phyloP scores from a whole-genome alignment of 2,113 vertebrate genomes.

The Clarias gariepinus region DNA sequence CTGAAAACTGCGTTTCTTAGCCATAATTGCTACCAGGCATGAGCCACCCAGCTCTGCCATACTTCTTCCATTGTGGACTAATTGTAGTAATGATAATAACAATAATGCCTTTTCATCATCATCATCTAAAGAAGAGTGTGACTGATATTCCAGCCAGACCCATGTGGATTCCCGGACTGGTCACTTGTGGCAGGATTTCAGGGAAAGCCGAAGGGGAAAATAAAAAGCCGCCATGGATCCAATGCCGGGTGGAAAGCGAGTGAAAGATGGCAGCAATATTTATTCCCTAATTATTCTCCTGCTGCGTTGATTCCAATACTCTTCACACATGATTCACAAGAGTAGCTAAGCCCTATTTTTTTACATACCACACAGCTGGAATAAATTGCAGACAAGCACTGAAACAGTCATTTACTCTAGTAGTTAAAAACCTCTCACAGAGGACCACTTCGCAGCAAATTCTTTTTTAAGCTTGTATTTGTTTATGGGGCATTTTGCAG shows the following conservation, averaged over 20 bases:
- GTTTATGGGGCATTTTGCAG: not conserved
- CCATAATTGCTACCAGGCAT: not conserved
- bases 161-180: not conserved
- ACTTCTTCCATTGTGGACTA: not conserved
- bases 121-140: not conserved
- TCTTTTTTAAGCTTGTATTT: not conserved
- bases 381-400: not conserved
- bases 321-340: not conserved
- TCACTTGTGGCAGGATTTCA: not conserved
- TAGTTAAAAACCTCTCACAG: not conserved
- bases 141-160: not conserved
- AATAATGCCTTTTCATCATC: not conserved
- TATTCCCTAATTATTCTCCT: not conserved
- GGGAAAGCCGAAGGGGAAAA: not conserved
- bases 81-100: too few relatives aligned
- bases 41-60: not conserved
- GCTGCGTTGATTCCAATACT: not conserved
- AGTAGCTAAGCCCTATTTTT: not conserved
- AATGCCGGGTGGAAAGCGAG: not conserved
- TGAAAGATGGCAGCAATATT: not conserved
- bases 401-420: slow-evolving; percentile 4
- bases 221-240: not conserved
- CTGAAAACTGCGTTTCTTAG: not conserved
- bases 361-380: not conserved
- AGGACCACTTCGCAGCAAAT: slow-evolving; percentile 4